Percentiles rank a stretch among this genome's conserved stretches.
Conservation (phyloP, 2,888 invertebrate genomes). For the Sycophila texana region DNA sequence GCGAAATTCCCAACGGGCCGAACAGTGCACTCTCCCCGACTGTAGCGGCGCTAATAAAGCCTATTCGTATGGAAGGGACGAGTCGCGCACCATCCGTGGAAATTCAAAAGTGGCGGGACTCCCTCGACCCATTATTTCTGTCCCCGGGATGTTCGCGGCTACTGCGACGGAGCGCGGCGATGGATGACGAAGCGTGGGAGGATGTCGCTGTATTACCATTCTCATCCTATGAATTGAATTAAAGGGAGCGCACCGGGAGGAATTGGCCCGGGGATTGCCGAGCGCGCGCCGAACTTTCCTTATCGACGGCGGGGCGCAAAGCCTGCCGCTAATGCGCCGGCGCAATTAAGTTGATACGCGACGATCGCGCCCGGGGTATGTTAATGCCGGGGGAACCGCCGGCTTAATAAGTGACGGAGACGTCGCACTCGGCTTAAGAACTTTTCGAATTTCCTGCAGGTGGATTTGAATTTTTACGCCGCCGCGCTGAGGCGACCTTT, state of each 20-base stretch:
- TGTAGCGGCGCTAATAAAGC: slow-evolving; percentile 18
- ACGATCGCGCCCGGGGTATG: slow-evolving; percentile 20
- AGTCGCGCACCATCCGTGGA: background rate
- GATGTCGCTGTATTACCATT: slow-evolving; percentile 42
- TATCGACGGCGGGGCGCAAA: background rate
- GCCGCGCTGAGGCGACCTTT: background rate
- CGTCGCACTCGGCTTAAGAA: slow-evolving; percentile 1
- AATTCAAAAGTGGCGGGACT: slow-evolving; percentile 41
- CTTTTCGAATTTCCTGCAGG: slow-evolving; percentile 32
- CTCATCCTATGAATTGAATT: slow-evolving; percentile 51
- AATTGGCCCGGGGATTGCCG: slow-evolving; percentile 14
- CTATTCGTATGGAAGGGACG: slow-evolving; percentile 9
- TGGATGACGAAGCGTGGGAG: slow-evolving; percentile 26
- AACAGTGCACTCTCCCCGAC: background rate
- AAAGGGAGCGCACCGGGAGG: slow-evolving; percentile 24
- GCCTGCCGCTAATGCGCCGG: slow-evolving; percentile 16
- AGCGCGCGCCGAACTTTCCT: slow-evolving; percentile 23
- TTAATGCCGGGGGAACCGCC: slow-evolving; percentile 18
- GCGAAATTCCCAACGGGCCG: too few species aligned
- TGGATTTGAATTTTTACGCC: slow-evolving; percentile 45
- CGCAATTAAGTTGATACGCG: slow-evolving; percentile 33
- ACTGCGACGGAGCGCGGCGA: background rate
- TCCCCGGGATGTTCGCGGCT: background rate
- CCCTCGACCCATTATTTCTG: slow-evolving; percentile 43
- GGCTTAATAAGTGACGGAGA: slow-evolving; percentile 18